These are phyloP conservation scores for Okamejei kenojei DNA, from an alignment of 2,797 vertebrate species.

Conservation along the genomic window DNA sequence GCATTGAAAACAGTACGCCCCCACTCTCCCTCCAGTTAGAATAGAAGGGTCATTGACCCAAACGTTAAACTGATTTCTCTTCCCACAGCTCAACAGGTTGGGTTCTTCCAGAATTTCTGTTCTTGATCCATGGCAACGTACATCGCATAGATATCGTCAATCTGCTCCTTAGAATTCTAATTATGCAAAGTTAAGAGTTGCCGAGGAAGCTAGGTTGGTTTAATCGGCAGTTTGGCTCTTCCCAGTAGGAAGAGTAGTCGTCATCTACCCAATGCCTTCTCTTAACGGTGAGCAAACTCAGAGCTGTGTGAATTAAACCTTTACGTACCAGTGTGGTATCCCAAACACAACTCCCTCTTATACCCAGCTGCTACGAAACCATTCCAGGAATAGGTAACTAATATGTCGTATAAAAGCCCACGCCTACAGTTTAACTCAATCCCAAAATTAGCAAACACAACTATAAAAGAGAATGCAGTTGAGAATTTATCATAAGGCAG, in stretches of 20 bases:
- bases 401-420: not conserved
- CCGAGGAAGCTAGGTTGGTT: not conserved
- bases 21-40: too few species aligned
- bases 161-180: not conserved
- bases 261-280: not conserved
- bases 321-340: too few species aligned
- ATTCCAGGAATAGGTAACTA: not conserved
- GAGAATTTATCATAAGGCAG: not conserved
- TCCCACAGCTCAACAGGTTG: too few species aligned
- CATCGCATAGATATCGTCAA: not conserved
- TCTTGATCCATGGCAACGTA: not conserved
- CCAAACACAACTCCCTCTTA: not conserved
- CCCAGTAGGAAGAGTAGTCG: not conserved
- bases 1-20: too few species aligned
- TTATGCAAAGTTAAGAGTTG: not conserved
- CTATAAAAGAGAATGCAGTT: not conserved
- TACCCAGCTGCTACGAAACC: not conserved
- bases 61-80: too few species aligned
- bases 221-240: conserved; percentile 6
- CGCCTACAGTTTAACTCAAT: too few species aligned
- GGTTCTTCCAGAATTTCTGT: too few species aligned
- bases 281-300: not conserved
- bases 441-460: not conserved
- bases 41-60: too few species aligned
- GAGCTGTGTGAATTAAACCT: not conserved